A percentile compares a stretch with the other conserved stretches of the same genome.
Evolutionary conservation across 2,888 invertebrate species (phyloP).

Genomic region (Uloborus plumipes): DNA sequence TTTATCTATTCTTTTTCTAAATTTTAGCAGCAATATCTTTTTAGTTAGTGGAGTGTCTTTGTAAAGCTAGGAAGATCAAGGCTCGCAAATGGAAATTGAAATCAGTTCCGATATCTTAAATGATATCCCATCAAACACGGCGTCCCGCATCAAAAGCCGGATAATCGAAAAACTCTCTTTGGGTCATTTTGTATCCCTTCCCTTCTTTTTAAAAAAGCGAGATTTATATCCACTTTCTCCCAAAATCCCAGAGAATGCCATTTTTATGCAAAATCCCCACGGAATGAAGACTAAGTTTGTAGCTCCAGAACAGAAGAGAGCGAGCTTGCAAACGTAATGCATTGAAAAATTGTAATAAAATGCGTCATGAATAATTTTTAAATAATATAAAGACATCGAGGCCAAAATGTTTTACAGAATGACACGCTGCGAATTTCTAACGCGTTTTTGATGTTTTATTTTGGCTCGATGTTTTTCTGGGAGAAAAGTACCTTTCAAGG

Average conservation of each 20-base stretch:
- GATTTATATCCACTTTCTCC: constrained; percentile 57
- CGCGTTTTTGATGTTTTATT: constrained; percentile 38
- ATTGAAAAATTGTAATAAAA: constrained; percentile 61
- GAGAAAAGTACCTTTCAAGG: constrained; percentile 16
- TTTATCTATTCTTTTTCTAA: too few species aligned
- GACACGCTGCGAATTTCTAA: constrained; percentile 50
- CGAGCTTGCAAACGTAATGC: constrained; percentile 24
- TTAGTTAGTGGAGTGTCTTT: too few species aligned
- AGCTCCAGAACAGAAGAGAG: constrained; percentile 28
- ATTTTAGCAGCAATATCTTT: too few species aligned
- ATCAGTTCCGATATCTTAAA: constrained; percentile 54
- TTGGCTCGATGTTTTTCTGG: constrained; percentile 19
- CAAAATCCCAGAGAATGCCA: constrained; percentile 43
- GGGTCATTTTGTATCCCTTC: constrained; percentile 48
- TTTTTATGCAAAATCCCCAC: constrained; percentile 56
- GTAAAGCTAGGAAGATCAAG: constrained; percentile 6
- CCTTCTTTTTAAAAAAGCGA: constrained; percentile 25
- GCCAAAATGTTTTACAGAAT: constrained; percentile 47
- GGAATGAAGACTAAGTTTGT: constrained; percentile 49
- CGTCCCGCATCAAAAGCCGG: constrained; percentile 34
- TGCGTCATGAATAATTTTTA: constrained; percentile 59
- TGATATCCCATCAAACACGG: constrained; percentile 50
- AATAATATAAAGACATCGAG: constrained; percentile 57
- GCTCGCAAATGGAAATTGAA: constrained; percentile 38
- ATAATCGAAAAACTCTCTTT: constrained; percentile 46